These are phyloP conservation scores for Thrips palmi DNA, from an alignment of 1,140 invertebrate genomes.

Conservation along the genomic window DNA sequence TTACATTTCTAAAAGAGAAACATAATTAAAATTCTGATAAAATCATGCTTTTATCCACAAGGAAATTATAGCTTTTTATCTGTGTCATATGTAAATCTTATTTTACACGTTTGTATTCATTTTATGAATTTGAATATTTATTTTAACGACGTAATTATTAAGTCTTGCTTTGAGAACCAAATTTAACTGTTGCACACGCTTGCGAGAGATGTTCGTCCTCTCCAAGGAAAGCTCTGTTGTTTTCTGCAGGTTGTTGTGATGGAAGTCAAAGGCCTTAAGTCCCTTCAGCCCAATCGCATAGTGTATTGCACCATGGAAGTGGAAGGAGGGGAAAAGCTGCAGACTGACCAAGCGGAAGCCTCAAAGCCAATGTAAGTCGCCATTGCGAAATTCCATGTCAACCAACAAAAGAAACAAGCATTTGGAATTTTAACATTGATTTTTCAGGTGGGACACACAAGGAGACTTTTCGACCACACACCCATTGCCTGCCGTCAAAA, in stretches of 20 bases:
- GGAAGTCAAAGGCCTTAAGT: slow-evolving; percentile 97
- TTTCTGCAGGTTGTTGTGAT: slow-evolving; percentile 79
- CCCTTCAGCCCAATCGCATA: slow-evolving; percentile 86
- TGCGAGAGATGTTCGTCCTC: too few species aligned
- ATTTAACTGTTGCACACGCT: too few species aligned
- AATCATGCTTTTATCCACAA: too few species aligned
- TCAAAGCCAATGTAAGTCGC: slow-evolving; percentile 83
- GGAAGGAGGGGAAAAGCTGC: slow-evolving; percentile 92
- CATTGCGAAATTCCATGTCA: neutral
- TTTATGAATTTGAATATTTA: too few species aligned
- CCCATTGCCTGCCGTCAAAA: slow-evolving; percentile 90
- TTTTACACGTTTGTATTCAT: slow-evolving; percentile 6
- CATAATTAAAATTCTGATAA: too few species aligned
- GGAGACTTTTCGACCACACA: slow-evolving; percentile 97
- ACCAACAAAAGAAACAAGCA: neutral
- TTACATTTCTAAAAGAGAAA: too few species aligned
- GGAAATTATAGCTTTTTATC: too few species aligned
- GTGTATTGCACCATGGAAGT: slow-evolving; percentile 99
- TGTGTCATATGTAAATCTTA: too few species aligned
- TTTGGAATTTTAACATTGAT: slow-evolving; percentile 10
- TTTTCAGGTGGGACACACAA: slow-evolving; percentile 81
- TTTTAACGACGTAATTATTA: too few species aligned
- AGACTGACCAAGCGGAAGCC: slow-evolving; percentile 98
- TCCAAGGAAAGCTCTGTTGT: slow-evolving; percentile 9
- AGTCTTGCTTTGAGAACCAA: too few species aligned